Conservation (phyloP, 2,797 vertebrate genomes). For the Sebastes hopkinsi region DNA sequence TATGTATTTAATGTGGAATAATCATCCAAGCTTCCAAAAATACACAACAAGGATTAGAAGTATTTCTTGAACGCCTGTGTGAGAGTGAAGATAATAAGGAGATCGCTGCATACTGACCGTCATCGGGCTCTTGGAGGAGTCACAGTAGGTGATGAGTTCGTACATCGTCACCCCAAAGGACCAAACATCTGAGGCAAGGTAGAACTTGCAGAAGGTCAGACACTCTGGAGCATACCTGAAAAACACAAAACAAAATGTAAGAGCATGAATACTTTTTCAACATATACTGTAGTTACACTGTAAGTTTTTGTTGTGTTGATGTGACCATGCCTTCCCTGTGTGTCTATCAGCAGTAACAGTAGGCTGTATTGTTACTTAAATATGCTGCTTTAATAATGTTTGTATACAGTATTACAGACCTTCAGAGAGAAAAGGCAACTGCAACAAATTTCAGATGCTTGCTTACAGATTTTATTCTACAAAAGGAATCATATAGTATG, state of each 20-base stretch:
- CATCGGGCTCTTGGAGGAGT: conserved; percentile 89
- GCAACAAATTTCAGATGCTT: neutral
- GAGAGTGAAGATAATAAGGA: neutral
- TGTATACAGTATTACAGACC: neutral
- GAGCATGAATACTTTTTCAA: neutral
- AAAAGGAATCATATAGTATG: neutral
- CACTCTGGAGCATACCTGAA: conserved; percentile 97
- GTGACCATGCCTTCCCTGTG: neutral
- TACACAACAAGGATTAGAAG: neutral
- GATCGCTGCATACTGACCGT: conserved; percentile 76
- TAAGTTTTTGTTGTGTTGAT: neutral
- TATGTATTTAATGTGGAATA: neutral
- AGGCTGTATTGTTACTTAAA: no score
- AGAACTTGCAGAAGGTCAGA: conserved; percentile 93
- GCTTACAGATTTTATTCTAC: neutral
- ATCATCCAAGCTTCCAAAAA: neutral
- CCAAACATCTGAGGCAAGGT: conserved; percentile 96
- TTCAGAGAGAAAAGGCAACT: neutral
- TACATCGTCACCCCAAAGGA: conserved; percentile 97
- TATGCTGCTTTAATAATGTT: neutral
- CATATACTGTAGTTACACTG: neutral
- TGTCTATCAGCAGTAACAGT: no score
- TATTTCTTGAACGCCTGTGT: neutral
- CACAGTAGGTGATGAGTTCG: conserved; percentile 96
- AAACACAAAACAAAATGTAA: neutral